phyloP scores from a whole-genome alignment of 2,797 vertebrate genomes.

The Phaenicophaeus curvirostris region DNA sequence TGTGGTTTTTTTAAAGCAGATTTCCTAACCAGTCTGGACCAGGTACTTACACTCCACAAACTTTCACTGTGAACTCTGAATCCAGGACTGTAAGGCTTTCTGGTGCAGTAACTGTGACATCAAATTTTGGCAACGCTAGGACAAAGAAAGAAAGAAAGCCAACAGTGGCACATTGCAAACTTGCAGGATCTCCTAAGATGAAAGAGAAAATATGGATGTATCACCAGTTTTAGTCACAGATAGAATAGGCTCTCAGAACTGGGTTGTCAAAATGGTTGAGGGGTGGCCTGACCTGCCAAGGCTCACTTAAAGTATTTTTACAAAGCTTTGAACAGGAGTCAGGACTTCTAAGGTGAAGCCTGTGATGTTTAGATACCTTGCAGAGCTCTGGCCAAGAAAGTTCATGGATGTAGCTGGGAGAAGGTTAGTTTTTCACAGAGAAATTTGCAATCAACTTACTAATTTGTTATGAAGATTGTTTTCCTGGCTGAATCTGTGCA shows the following conservation, averaged over 20 bases:
- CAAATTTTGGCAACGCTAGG: constrained; percentile 74
- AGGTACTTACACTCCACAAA: constrained; percentile 70
- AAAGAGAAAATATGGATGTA: background rate
- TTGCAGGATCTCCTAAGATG: background rate
- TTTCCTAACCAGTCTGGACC: background rate
- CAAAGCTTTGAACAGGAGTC: background rate
- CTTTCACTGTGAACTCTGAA: constrained; percentile 54
- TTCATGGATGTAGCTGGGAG: background rate
- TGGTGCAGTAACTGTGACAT: constrained; percentile 58
- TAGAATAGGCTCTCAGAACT: background rate
- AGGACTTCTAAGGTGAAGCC: background rate
- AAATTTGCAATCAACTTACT: background rate
- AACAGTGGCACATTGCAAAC: background rate
- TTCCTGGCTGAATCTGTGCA: background rate
- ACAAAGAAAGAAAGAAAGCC: background rate
- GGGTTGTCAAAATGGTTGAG: background rate
- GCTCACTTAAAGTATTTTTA: background rate
- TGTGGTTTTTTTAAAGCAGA: background rate
- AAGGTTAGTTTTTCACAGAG: background rate
- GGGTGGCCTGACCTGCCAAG: background rate
- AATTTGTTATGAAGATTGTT: background rate
- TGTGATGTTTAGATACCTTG: background rate
- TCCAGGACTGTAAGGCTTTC: constrained; percentile 65
- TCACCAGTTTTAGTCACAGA: background rate
- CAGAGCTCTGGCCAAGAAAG: background rate